Percentiles rank a stretch among this genome's conserved stretches.
Conservation (phyloP, 2,113 vertebrate species). For the Edolisoma coerulescens region DNA sequence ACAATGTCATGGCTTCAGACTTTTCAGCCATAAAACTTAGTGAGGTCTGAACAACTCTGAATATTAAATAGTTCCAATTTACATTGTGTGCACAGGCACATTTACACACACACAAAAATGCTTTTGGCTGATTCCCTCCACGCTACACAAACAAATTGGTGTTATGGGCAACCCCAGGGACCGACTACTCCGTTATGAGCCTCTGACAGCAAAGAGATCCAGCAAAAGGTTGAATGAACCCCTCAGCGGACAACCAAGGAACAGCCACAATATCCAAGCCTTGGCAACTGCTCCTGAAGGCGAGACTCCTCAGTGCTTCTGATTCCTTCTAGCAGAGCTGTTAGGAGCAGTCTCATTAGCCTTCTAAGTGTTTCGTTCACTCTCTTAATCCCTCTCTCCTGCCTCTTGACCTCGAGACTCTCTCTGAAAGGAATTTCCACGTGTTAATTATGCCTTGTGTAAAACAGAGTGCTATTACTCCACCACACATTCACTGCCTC, state of each 20-base stretch:
- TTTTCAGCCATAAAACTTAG: background rate
- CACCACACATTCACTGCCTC: background rate
- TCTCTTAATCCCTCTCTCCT: background rate
- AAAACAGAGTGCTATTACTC: background rate
- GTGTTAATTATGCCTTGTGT: background rate
- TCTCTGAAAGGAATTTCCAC: background rate
- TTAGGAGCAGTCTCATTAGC: background rate
- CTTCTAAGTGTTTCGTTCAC: background rate
- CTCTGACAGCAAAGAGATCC: background rate
- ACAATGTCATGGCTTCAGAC: background rate
- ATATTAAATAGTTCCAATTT: background rate
- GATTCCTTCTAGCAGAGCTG: background rate
- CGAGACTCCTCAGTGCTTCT: background rate
- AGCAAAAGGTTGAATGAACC: background rate
- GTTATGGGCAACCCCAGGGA: background rate
- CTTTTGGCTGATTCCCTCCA: background rate
- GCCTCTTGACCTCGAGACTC: background rate
- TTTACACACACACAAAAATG: background rate
- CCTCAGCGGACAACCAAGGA: background rate
- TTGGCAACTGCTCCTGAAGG: background rate
- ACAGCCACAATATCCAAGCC: background rate
- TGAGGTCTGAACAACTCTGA: background rate
- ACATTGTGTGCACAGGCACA: background rate
- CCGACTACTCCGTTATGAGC: background rate
- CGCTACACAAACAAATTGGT: background rate